Percentiles rank a stretch among this genome's conserved stretches.
phyloP scores from a whole-genome alignment of 2,113 vertebrate species.

The Podarcis raffonei region DNA sequence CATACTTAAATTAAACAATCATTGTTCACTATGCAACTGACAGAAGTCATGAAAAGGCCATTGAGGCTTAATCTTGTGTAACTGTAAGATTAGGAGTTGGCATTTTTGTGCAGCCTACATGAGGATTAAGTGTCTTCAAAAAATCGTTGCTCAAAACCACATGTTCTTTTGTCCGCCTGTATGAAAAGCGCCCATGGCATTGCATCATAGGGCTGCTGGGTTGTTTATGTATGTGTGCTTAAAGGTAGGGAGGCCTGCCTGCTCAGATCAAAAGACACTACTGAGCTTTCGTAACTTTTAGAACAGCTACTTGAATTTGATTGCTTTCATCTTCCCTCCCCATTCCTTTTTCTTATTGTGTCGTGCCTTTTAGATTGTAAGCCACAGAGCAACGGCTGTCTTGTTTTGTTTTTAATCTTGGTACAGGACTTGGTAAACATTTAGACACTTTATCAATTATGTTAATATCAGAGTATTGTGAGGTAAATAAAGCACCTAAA shows the following conservation, averaged over 20 bases:
- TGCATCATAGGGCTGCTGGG: not conserved
- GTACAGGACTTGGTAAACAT: not conserved
- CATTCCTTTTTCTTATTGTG: not conserved
- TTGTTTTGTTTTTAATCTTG: not conserved
- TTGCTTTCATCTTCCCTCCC: not conserved
- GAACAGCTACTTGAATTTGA: not conserved
- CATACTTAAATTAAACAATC: not conserved
- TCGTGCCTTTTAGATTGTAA: not conserved
- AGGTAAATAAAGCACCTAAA: not conserved
- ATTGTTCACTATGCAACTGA: not conserved
- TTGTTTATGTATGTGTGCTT: not conserved
- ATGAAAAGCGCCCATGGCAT: not conserved
- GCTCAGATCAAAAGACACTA: not conserved
- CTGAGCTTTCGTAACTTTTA: not conserved
- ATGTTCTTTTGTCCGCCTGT: not conserved
- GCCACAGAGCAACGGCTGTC: not conserved
- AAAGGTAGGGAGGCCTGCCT: not conserved
- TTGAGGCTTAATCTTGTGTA: not conserved
- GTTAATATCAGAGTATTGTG: not conserved
- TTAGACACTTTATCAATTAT: not conserved
- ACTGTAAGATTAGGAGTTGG: not conserved
- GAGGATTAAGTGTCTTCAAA: not conserved
- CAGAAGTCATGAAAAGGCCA: not conserved
- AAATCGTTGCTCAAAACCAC: not conserved
- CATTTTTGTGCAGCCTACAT: not conserved